Percentiles rank a stretch among this genome's conserved stretches.
Evolutionary conservation across 2,888 invertebrate species (phyloP).

Genomic region (Phalera bucephala): DNA sequence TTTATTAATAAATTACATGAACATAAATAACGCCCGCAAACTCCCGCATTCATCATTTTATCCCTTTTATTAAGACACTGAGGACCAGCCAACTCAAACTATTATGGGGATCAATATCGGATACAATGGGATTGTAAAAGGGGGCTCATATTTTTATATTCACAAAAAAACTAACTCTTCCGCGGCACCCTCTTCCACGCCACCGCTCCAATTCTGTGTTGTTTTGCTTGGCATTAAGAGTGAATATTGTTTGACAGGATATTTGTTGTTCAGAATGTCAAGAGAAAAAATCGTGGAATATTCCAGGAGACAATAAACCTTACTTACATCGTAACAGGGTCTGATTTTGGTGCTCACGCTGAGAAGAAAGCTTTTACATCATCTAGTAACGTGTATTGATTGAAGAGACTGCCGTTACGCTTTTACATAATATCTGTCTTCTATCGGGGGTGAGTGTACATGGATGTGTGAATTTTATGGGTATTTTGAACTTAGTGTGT

Average conservation of each 20-base stretch:
- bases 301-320: slow-evolving; percentile 35
- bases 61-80: slow-evolving; percentile 73
- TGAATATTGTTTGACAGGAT: slow-evolving; percentile 55
- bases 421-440: slow-evolving; percentile 82
- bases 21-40: slow-evolving; percentile 38
- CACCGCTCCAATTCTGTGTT: slow-evolving; percentile 37
- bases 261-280: slow-evolving; percentile 66
- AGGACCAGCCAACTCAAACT: slow-evolving; percentile 73
- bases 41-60: slow-evolving; percentile 55
- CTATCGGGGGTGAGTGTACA: slow-evolving; percentile 62
- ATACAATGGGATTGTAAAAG: slow-evolving; percentile 80
- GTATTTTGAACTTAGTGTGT: slow-evolving; percentile 33
- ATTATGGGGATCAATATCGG: slow-evolving; percentile 80
- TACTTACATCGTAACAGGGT: slow-evolving; percentile 39
- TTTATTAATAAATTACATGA: slow-evolving; percentile 22
- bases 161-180: slow-evolving; percentile 80
- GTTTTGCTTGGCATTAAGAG: slow-evolving; percentile 51
- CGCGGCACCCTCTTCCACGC: slow-evolving; percentile 49
- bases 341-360: slow-evolving; percentile 32
- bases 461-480: slow-evolving; percentile 44
- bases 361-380: slow-evolving; percentile 74
- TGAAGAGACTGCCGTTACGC: slow-evolving; percentile 80
- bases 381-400: slow-evolving; percentile 81
- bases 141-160: slow-evolving; percentile 82
- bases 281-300: slow-evolving; percentile 53